Conservation (phyloP, 2,113 vertebrate genomes). For the Phalacrocorax aristotelis region DNA sequence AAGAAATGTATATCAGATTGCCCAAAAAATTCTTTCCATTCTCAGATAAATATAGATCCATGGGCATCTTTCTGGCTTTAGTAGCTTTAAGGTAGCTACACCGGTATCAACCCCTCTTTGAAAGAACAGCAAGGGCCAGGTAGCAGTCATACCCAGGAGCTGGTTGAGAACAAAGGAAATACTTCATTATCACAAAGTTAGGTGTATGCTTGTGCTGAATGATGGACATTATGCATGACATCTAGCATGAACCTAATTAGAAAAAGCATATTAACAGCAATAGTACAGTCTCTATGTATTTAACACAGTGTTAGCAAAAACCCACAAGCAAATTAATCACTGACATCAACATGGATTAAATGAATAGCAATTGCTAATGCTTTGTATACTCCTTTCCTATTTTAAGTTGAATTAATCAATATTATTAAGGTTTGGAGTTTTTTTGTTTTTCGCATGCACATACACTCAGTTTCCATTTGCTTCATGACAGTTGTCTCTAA, state of each 20-base stretch:
- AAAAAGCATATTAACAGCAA: background rate
- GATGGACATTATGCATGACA: accelerated
- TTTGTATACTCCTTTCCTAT: background rate
- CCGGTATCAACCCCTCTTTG: background rate
- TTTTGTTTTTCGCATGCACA: too few relatives aligned
- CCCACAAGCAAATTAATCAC: background rate
- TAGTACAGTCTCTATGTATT: background rate
- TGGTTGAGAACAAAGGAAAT: background rate
- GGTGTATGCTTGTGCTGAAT: background rate
- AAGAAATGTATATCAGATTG: background rate
- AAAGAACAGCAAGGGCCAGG: background rate
- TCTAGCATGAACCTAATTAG: background rate
- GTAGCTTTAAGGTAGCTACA: background rate
- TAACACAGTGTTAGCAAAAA: background rate
- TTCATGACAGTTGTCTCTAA: background rate
- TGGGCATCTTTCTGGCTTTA: background rate
- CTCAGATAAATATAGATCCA: background rate
- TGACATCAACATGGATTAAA: background rate
- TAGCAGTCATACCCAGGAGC: background rate
- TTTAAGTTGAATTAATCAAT: background rate
- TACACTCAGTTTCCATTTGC: background rate
- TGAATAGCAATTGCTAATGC: background rate
- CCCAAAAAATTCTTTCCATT: background rate
- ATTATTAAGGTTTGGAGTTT: background rate
- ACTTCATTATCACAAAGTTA: background rate